phyloP scores from a whole-genome alignment of 2,797 vertebrate species.

The Natrix natrix region DNA sequence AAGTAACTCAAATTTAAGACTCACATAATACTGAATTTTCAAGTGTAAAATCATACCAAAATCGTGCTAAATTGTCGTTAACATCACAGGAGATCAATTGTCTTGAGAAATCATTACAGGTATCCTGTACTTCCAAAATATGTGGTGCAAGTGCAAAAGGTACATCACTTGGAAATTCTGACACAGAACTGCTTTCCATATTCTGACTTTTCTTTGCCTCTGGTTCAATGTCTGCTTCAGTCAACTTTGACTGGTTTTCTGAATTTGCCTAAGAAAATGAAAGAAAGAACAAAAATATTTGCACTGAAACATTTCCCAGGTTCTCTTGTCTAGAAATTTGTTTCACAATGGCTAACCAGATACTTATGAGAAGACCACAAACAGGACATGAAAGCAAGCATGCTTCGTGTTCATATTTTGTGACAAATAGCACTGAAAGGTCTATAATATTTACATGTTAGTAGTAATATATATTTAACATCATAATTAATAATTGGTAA shows the following conservation, averaged over 20 bases:
- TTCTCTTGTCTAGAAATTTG: background rate
- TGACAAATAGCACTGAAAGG: background rate
- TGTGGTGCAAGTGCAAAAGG: slow-evolving; percentile 94
- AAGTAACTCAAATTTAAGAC: slow-evolving; percentile 55
- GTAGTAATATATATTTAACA: background rate
- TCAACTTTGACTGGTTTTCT: slow-evolving; percentile 53
- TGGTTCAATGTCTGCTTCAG: slow-evolving; percentile 42
- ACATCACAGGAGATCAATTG: slow-evolving; percentile 78
- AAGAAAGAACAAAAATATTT: slow-evolving; percentile 39
- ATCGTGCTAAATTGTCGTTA: slow-evolving; percentile 82
- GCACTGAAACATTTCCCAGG: background rate
- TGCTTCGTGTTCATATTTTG: background rate
- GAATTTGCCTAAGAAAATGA: slow-evolving; percentile 62
- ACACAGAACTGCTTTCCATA: slow-evolving; percentile 68
- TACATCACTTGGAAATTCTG: slow-evolving; percentile 87
- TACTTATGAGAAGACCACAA: background rate
- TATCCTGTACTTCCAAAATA: slow-evolving; percentile 81
- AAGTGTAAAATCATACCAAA: slow-evolving; percentile 93
- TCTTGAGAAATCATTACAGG: slow-evolving; percentile 74
- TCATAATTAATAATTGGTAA: background rate
- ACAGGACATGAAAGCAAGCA: background rate
- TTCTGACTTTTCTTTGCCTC: slow-evolving; percentile 57
- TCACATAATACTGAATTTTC: slow-evolving; percentile 93
- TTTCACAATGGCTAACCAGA: background rate
- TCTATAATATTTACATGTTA: background rate